Evolutionary conservation across 2,888 invertebrate species (phyloP).

Genomic region (Ecdyonurus torrentis): DNA sequence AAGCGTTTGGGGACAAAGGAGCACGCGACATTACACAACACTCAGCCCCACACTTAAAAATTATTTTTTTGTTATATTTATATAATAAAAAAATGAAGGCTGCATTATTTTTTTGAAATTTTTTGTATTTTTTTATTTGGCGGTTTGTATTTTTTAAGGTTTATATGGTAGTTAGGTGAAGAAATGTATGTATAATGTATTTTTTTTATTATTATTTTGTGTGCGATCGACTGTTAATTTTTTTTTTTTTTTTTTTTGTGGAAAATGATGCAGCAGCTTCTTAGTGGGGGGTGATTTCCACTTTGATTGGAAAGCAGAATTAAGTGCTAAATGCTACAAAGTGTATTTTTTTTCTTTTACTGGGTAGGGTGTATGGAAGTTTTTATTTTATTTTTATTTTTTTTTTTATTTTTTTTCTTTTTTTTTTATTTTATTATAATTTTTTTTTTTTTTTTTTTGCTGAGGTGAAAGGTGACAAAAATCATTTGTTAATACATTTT

Average conservation of each 20-base stretch:
- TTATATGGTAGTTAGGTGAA: background rate
- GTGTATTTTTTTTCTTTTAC: no score
- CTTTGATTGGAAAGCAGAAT: background rate
- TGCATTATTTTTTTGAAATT: background rate
- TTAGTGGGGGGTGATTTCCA: background rate
- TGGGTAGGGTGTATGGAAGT: background rate
- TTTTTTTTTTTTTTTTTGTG: no score
- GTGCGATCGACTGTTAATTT: background rate
- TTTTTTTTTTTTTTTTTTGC: background rate
- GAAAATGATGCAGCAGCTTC: background rate
- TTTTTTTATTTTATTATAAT: background rate
- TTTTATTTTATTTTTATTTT: background rate
- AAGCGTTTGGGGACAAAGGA: background rate
- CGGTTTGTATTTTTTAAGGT: background rate
- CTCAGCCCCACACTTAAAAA: conserved; percentile 2
- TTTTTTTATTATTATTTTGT: background rate
- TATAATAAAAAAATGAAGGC: background rate
- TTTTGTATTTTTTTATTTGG: background rate
- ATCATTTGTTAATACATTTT: background rate
- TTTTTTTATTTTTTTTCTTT: background rate
- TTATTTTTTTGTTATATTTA: no score
- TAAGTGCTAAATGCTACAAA: background rate
- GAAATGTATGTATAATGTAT: background rate
- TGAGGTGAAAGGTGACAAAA: background rate
- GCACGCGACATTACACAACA: background rate